Evolutionary conservation across 64 coral and sea anemone species (phyloP).

Genomic region (Cladopsammia gracilis): DNA sequence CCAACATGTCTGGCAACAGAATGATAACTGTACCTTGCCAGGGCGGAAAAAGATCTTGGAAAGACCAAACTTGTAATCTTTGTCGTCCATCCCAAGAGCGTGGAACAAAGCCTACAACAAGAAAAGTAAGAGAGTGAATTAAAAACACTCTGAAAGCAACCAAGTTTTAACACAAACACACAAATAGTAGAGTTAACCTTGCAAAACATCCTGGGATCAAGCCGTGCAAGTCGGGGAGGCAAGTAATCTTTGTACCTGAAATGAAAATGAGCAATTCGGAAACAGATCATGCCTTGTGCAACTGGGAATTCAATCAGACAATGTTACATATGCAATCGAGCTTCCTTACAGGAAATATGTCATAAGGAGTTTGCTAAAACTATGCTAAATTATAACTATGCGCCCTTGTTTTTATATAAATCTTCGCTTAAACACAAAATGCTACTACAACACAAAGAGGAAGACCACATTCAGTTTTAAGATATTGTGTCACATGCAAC

Average conservation of each 20-base stretch:
- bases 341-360: too few relatives aligned
- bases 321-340: too few relatives aligned
- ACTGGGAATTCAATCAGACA: too few relatives aligned
- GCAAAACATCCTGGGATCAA: constrained; percentile 95
- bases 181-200: constrained; percentile 52
- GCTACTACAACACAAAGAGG: too few relatives aligned
- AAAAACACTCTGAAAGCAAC: not conserved
- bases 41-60: constrained; percentile 98
- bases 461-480: too few relatives aligned
- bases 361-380: too few relatives aligned
- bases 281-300: not conserved
- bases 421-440: too few relatives aligned
- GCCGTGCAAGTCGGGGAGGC: constrained; percentile 77
- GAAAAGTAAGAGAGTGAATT: not conserved
- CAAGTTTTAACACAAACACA: not conserved
- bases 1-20: too few relatives aligned
- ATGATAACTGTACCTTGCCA: constrained; percentile 75
- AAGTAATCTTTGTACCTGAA: constrained; percentile 94
- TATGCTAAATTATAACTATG: too few relatives aligned
- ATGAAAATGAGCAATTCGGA: not conserved
- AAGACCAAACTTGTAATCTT: constrained; percentile 98
- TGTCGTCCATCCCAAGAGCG: constrained; percentile 92
- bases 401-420: too few relatives aligned
- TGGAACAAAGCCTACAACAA: constrained; percentile 87
- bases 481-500: too few relatives aligned